phyloP scores from a whole-genome alignment of 2,797 vertebrate species.

The Anguilla megastoma region DNA sequence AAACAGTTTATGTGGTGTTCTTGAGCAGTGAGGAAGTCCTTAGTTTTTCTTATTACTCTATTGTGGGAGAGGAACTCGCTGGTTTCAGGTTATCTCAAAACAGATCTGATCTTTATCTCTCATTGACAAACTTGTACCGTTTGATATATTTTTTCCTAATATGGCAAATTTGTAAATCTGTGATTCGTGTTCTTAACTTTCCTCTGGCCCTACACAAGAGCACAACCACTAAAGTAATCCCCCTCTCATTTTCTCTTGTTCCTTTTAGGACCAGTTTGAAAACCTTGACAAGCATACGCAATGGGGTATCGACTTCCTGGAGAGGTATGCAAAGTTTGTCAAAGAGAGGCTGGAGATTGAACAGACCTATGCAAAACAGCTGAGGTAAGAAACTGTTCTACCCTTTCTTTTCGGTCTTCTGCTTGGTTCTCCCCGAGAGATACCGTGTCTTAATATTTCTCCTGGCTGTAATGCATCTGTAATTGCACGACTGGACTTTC shows the following conservation, averaged over 20 bases:
- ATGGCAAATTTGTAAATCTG: neutral
- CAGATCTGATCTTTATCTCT: neutral
- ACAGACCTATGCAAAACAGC: slow-evolving; percentile 95
- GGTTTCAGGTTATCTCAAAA: neutral
- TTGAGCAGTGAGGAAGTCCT: neutral
- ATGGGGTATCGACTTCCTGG: slow-evolving; percentile 98
- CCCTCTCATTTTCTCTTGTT: slow-evolving; percentile 45
- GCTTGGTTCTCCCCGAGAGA: neutral
- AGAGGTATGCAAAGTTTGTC: slow-evolving; percentile 97
- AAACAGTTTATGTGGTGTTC: neutral
- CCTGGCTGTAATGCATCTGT: neutral
- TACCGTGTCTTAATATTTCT: neutral
- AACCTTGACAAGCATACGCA: slow-evolving; percentile 98
- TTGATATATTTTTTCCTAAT: neutral
- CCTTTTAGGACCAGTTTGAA: slow-evolving; percentile 95
- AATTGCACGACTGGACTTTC: neutral
- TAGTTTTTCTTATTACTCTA: neutral
- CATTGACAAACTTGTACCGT: neutral
- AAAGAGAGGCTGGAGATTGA: slow-evolving; percentile 98
- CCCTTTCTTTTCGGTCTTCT: neutral
- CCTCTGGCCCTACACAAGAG: neutral
- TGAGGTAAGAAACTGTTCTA: slow-evolving; percentile 75
- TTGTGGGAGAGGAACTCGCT: neutral
- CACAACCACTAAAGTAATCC: neutral
- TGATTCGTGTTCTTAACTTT: neutral